phyloP scores from a whole-genome alignment of 2,888 invertebrate species.

The Germaria angustata region DNA sequence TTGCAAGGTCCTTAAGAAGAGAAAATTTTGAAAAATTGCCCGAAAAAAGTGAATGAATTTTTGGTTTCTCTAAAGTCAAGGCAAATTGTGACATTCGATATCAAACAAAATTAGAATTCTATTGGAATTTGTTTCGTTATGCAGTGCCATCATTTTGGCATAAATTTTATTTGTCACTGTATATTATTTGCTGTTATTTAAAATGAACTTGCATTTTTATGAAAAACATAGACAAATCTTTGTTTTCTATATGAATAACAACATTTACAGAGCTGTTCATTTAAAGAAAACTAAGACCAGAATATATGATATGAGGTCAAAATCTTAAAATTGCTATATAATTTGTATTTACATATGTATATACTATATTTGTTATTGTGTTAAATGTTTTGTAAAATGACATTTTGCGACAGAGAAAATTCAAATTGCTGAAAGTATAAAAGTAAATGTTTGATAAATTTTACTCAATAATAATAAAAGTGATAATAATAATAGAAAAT shows the following conservation, averaged over 20 bases:
- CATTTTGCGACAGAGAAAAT: conserved; percentile 23
- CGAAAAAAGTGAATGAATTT: too few relatives aligned
- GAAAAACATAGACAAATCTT: conserved; percentile 6
- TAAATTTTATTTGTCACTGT: too few relatives aligned
- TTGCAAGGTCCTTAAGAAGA: too few relatives aligned
- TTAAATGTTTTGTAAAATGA: conserved; percentile 56
- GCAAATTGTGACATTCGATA: too few relatives aligned
- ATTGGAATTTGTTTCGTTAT: too few relatives aligned
- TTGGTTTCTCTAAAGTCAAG: too few relatives aligned
- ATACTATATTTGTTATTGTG: conserved; percentile 20
- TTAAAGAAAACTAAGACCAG: background rate
- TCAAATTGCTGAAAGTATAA: background rate
- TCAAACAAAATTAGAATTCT: too few relatives aligned
- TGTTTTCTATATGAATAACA: background rate
- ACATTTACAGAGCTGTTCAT: background rate
- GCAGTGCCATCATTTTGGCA: too few relatives aligned
- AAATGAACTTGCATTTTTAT: background rate
- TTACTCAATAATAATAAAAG: background rate
- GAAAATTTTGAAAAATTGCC: too few relatives aligned
- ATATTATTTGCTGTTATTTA: background rate
- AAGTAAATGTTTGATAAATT: conserved; percentile 42
- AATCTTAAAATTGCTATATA: conserved; percentile 12
- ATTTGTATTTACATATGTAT: conserved; percentile 19
- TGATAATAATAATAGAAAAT: too few relatives aligned
- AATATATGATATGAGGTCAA: conserved; percentile 6